Evolutionary conservation across 2,113 vertebrate species (phyloP).

Genomic region (Channa maculata): DNA sequence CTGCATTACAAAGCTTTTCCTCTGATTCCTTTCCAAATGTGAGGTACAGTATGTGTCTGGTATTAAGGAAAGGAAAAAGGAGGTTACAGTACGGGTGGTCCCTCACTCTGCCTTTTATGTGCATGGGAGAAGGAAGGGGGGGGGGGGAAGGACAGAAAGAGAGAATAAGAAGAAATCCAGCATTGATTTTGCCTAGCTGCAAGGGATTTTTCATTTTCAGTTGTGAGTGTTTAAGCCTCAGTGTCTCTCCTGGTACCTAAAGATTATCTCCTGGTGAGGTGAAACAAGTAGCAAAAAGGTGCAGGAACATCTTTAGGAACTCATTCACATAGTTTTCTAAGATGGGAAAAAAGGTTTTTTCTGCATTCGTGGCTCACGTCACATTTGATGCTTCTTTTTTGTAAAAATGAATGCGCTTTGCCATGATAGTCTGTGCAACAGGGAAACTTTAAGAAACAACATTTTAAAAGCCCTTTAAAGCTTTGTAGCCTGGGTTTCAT

Average conservation of each 20-base stretch:
- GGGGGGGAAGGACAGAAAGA: constrained; percentile 25
- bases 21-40: constrained; percentile 61
- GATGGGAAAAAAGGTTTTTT: too few relatives aligned
- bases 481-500: too few relatives aligned
- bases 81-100: constrained; percentile 69
- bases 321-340: not conserved
- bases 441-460: too few relatives aligned
- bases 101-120: constrained; percentile 63
- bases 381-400: too few relatives aligned
- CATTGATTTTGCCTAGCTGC: constrained; percentile 73
- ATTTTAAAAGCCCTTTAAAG: too few relatives aligned
- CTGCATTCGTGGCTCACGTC: too few relatives aligned
- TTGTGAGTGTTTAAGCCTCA: constrained; percentile 28
- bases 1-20: constrained; percentile 24
- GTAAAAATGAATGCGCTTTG: too few relatives aligned
- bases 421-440: too few relatives aligned
- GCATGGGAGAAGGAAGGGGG: constrained; percentile 30
- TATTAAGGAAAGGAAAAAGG: constrained; percentile 52
- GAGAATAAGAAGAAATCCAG: constrained; percentile 55
- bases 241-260: constrained; percentile 23
- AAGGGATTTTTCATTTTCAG: constrained; percentile 70
- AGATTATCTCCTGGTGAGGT: constrained; percentile 41
- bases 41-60: constrained; percentile 65
- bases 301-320: constrained; percentile 18
- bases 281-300: constrained; percentile 14